Conservation (phyloP, 2,797 vertebrate genomes). For the Amphiprion clarkii region DNA sequence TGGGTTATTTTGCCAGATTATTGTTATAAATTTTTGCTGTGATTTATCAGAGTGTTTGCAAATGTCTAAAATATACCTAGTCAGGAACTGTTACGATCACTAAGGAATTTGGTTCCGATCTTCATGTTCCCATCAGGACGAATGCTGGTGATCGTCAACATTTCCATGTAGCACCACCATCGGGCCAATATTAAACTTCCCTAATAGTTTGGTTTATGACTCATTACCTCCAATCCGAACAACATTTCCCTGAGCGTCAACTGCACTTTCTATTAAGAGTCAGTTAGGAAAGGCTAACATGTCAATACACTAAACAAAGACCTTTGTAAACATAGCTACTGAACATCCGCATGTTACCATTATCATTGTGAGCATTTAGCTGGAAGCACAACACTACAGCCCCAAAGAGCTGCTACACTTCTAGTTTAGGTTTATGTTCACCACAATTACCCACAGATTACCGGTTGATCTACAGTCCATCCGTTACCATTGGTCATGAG, state of each 20-base stretch:
- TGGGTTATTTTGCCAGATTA: not conserved
- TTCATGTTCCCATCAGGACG: not conserved
- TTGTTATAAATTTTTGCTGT: not conserved
- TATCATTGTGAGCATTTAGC: not conserved
- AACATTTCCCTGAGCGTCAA: not conserved
- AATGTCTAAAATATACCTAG: not conserved
- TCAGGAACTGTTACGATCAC: not conserved
- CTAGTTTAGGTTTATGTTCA: not conserved
- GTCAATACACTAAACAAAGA: not conserved
- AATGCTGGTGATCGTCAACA: not conserved
- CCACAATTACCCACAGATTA: too few relatives aligned
- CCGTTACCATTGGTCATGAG: too few relatives aligned
- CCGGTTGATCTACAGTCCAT: too few relatives aligned
- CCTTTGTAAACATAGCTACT: not conserved
- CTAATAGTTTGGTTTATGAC: too few relatives aligned
- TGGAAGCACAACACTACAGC: too few relatives aligned
- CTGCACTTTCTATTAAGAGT: not conserved
- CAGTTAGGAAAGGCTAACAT: conserved; percentile 10
- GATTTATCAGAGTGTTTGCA: not conserved
- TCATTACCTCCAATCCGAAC: not conserved
- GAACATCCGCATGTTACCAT: not conserved
- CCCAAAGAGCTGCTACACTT: not conserved
- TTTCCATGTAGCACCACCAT: too few relatives aligned
- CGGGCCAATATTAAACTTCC: too few relatives aligned
- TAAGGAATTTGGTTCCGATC: not conserved